These are phyloP conservation scores for Hippocampus barbouri DNA, from an alignment of 2,113 vertebrate species.

Conservation along the genomic window DNA sequence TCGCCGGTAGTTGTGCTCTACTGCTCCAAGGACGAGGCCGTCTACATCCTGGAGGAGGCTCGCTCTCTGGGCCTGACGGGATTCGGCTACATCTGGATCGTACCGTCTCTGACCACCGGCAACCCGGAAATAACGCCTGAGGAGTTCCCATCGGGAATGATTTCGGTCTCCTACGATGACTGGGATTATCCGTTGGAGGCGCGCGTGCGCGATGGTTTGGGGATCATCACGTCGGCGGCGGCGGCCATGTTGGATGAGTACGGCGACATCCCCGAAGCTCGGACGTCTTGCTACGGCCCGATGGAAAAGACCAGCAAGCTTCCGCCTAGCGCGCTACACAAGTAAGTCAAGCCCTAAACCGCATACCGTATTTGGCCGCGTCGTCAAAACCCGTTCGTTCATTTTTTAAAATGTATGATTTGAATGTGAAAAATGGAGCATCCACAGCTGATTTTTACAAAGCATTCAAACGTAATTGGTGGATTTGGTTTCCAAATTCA, in stretches of 20 bases:
- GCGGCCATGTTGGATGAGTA: constrained; percentile 91
- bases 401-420: too few species aligned
- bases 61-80: constrained; percentile 92
- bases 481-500: too few species aligned
- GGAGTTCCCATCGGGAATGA: constrained; percentile 90
- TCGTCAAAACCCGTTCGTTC: too few species aligned
- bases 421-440: too few species aligned
- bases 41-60: constrained; percentile 89
- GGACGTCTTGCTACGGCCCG: constrained; percentile 84
- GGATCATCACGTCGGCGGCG: constrained; percentile 90
- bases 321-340: constrained; percentile 85
- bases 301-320: constrained; percentile 78
- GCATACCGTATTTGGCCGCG: too few species aligned
- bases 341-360: constrained; percentile 73
- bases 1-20: constrained; percentile 92
- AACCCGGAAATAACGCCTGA: constrained; percentile 87
- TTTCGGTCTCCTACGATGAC: constrained; percentile 92
- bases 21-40: constrained; percentile 93
- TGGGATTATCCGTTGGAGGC: constrained; percentile 95
- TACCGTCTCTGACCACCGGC: constrained; percentile 88
- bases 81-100: constrained; percentile 96
- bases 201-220: constrained; percentile 86
- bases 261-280: constrained; percentile 90
- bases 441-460: too few species aligned
- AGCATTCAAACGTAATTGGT: too few species aligned